Percentiles rank a stretch among this genome's conserved stretches.
phyloP scores from a whole-genome alignment of 2,888 invertebrate genomes.

The Ornithoptera alexandrae region DNA sequence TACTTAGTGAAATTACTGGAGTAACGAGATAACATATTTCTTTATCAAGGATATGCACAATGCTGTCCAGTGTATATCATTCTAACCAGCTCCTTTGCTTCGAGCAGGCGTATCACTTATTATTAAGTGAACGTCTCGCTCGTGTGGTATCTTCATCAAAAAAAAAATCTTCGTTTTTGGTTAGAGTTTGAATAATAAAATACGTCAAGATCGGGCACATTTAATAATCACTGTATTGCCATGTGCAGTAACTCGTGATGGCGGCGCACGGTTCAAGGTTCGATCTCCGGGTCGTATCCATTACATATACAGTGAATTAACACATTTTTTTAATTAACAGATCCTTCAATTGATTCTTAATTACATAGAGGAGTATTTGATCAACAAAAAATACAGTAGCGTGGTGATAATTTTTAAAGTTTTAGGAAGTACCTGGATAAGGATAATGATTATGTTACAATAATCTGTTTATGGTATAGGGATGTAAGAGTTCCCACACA shows the following conservation, averaged over 20 bases:
- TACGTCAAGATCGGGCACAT: no score
- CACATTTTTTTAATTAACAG: slow-evolving; percentile 5
- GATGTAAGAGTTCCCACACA: no score
- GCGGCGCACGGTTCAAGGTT: slow-evolving; percentile 17
- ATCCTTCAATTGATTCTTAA: slow-evolving; percentile 9
- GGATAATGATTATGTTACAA: neutral
- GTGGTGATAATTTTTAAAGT: slow-evolving; percentile 1
- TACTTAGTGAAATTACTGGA: no score
- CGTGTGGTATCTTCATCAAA: no score
- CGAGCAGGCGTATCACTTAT: no score
- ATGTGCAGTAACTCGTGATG: slow-evolving; percentile 11
- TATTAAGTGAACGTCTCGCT: no score
- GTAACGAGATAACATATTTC: no score
- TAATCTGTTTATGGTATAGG: neutral
- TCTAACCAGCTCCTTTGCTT: no score
- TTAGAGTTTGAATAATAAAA: no score
- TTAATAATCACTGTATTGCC: neutral
- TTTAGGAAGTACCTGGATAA: slow-evolving; percentile 2
- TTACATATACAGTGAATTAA: slow-evolving; percentile 10
- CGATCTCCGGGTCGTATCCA: slow-evolving; percentile 5
- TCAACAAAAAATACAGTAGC: slow-evolving; percentile 4
- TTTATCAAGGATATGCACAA: no score
- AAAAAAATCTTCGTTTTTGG: no score
- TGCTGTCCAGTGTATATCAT: no score
- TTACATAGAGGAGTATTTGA: slow-evolving; percentile 1